A percentile compares a stretch with the other conserved stretches of the same genome.
These are phyloP conservation scores for Tinea trinotella DNA, from an alignment of 2,888 invertebrate genomes.

Conservation along the genomic window DNA sequence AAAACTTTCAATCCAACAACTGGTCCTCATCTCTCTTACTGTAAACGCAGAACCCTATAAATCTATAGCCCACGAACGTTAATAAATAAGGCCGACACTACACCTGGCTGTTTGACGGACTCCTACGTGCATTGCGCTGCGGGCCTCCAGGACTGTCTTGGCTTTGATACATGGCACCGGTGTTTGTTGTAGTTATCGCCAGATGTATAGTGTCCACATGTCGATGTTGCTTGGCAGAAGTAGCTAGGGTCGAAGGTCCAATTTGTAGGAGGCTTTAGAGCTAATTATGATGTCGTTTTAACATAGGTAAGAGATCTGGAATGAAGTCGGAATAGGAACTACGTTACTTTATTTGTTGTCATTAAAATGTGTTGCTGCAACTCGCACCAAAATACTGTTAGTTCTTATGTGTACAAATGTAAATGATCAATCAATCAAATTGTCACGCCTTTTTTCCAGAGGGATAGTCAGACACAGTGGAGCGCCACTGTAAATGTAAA, in stretches of 20 bases:
- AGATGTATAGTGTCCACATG: slow-evolving; percentile 8
- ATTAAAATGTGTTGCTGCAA: too few relatives aligned
- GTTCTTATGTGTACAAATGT: too few relatives aligned
- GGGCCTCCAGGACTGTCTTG: slow-evolving; percentile 11
- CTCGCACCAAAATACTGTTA: too few relatives aligned
- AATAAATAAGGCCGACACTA: slow-evolving; percentile 48
- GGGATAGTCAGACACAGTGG: too few relatives aligned
- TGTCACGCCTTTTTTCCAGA: too few relatives aligned
- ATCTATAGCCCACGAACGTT: slow-evolving; percentile 41
- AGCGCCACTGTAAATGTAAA: too few relatives aligned
- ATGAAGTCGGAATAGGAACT: too few relatives aligned
- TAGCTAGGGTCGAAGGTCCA: neutral
- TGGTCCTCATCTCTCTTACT: slow-evolving; percentile 27
- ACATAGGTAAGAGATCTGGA: too few relatives aligned
- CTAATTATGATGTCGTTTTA: too few relatives aligned
- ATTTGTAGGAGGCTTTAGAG: too few relatives aligned
- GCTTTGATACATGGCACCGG: slow-evolving; percentile 12
- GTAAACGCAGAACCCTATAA: slow-evolving; percentile 35
- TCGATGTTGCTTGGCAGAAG: neutral
- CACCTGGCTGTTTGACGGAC: slow-evolving; percentile 53
- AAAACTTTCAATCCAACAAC: slow-evolving; percentile 1
- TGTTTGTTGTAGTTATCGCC: slow-evolving; percentile 5
- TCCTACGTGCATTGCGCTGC: slow-evolving; percentile 36
- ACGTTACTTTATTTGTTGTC: too few relatives aligned
- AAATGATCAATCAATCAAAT: too few relatives aligned